A percentile compares a stretch with the other conserved stretches of the same genome.
These are phyloP conservation scores for Larimichthys polyactis DNA, from an alignment of 2,113 vertebrate genomes.

Conservation along the genomic window DNA sequence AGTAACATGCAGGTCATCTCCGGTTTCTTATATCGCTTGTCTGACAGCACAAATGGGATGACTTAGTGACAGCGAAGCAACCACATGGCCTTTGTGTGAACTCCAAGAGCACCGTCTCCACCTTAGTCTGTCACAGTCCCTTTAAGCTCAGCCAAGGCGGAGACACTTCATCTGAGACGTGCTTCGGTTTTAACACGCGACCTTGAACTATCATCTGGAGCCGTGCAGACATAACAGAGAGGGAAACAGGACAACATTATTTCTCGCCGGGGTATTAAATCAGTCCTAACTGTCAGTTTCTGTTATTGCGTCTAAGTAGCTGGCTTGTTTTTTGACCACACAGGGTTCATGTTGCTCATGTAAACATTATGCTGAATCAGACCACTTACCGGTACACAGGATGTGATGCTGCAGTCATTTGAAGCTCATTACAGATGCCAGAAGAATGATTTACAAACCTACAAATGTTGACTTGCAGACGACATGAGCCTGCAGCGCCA, in stretches of 20 bases:
- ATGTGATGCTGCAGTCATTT: background rate
- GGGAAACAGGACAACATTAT: background rate
- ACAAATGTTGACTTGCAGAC: conserved; percentile 28
- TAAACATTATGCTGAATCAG: conserved; percentile 24
- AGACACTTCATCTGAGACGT: conserved; percentile 19
- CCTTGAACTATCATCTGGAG: conserved; percentile 58
- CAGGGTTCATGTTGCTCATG: background rate
- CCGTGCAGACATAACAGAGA: conserved; percentile 51
- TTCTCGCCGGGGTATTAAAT: background rate
- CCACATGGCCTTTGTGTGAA: conserved; percentile 40
- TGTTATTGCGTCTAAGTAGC: background rate
- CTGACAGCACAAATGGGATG: background rate
- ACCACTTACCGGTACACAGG: conserved; percentile 7
- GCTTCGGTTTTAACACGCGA: background rate
- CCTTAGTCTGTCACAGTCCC: conserved; percentile 10
- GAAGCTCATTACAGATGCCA: conserved; percentile 3
- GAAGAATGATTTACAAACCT: conserved; percentile 22
- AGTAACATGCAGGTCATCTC: conserved; percentile 13
- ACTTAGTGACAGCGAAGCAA: conserved; percentile 9
- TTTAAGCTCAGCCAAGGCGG: conserved; percentile 34
- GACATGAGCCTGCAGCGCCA: conserved; percentile 6
- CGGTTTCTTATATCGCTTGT: conserved; percentile 42
- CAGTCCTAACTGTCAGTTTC: background rate
- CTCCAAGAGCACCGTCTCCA: conserved; percentile 16
- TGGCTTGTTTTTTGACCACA: background rate